Evolutionary conservation across 2,888 invertebrate genomes (phyloP).

Genomic region (Lepeophtheirus nordmannii): DNA sequence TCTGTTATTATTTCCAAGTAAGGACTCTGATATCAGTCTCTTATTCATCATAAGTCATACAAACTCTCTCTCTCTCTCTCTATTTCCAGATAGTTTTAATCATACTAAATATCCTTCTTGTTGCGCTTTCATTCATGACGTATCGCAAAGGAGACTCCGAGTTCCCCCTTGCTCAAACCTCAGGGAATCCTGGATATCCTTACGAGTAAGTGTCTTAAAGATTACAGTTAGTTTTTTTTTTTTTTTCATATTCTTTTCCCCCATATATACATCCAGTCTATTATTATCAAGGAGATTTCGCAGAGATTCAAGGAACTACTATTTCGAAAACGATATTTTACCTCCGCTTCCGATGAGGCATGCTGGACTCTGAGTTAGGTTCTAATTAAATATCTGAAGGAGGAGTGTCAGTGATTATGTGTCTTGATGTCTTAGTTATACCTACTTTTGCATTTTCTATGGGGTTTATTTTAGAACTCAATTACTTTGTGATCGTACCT

Average conservation of each 20-base stretch:
- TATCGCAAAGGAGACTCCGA: slow-evolving; percentile 8
- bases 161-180: not conserved
- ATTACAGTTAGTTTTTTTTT: not conserved
- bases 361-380: too few species aligned
- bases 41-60: not conserved
- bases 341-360: not conserved
- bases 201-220: slow-evolving; percentile 5
- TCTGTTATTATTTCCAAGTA: slow-evolving; percentile 20
- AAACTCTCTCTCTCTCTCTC: too few species aligned
- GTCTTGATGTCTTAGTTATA: too few species aligned
- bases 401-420: too few species aligned
- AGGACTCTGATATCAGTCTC: not conserved
- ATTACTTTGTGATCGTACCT: too few species aligned
- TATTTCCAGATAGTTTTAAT: slow-evolving; percentile 16
- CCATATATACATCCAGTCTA: not conserved
- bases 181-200: not conserved
- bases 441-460: too few species aligned
- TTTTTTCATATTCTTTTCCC: not conserved
- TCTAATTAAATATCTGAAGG: too few species aligned
- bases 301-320: not conserved
- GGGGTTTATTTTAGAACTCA: too few species aligned
- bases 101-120: slow-evolving; percentile 13
- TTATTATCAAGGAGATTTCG: not conserved
- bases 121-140: not conserved
- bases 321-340: not conserved